These are phyloP conservation scores for Toxotes chatareus DNA, from an alignment of 2,113 vertebrate genomes.

Conservation along the genomic window DNA sequence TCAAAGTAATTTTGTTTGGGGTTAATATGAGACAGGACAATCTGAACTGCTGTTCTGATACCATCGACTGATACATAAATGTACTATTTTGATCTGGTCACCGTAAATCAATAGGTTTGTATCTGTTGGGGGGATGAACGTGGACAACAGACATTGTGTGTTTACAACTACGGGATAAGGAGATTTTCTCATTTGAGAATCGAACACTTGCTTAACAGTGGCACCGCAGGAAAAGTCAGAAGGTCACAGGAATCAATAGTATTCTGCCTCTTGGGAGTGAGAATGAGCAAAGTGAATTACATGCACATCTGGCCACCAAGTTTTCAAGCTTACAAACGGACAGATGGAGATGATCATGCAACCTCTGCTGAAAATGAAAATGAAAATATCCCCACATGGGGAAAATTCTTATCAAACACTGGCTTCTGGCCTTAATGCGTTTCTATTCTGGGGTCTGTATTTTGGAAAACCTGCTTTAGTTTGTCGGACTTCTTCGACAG, in stretches of 20 bases:
- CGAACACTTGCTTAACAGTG: not conserved
- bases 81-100: not conserved
- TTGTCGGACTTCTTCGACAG: not conserved
- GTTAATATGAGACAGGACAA: not conserved
- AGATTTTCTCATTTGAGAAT: slow-evolving; percentile 17
- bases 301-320: slow-evolving; percentile 14
- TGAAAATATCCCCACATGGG: slow-evolving; percentile 13
- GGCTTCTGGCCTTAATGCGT: not conserved
- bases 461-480: slow-evolving; percentile 8
- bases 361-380: slow-evolving; percentile 1
- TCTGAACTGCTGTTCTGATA: not conserved
- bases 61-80: not conserved
- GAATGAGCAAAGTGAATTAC: slow-evolving; percentile 11
- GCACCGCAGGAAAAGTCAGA: accelerated
- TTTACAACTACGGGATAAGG: not conserved
- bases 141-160: not conserved
- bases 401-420: not conserved
- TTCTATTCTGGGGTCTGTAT: not conserved
- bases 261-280: not conserved
- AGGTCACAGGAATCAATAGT: not conserved
- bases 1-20: not conserved
- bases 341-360: slow-evolving; percentile 9
- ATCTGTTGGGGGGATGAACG: not conserved
- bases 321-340: not conserved
- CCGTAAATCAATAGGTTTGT: not conserved